Evolutionary conservation across 2,888 invertebrate genomes (phyloP), one percentile per base, ranked within the genome.

Genomic region (Drosophila antonietae): DNA sequence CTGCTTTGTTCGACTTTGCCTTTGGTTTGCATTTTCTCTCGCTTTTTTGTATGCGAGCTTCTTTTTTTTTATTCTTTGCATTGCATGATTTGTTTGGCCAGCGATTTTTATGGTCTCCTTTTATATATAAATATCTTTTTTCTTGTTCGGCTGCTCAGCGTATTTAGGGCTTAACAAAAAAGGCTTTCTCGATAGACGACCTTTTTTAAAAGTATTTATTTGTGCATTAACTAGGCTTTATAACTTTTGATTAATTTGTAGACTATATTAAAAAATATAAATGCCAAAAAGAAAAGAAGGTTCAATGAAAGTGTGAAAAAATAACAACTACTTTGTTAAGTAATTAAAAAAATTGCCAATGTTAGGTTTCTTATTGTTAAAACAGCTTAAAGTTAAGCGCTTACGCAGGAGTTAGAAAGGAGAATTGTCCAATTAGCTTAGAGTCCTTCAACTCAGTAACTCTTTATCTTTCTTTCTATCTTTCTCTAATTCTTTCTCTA

Each of bases 21-120:
- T 55, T 9, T 28, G 9, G 9, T 9, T 9, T n/a, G 12, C 23
- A 6, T n/a, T 51, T 14, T 7, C 1, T 46, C 5, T n/a, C 39
- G n/a, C 51, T 44, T 56, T 51, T 59, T 39, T 51, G 47, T 66
- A 35, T 60, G 63, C 46, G 47, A 37, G 10, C 20, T 20, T 20
- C 49, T 33, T 12, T 37, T 66, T 39, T 39, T 37, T 71, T 66
- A 53, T 55, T 39, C 41, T 31, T 56, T 31, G 41, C 39, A 51
- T 77, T 72, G 73, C 73, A 77, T 76, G 73, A 72, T 76, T 78
- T 78, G 43, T 47, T 65, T 47, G 68, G 51, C 35, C 53, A n/a
- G 68, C 49, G 55, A 31, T 23, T 52, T 55, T 66, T 44, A 23
- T 44, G 67, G 43, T 55, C 47, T 47, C 14, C 23, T 7, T 6